Base-by-base conservation (phyloP, 2,888 invertebrate genomes). In the Aromia moschata region DNA sequence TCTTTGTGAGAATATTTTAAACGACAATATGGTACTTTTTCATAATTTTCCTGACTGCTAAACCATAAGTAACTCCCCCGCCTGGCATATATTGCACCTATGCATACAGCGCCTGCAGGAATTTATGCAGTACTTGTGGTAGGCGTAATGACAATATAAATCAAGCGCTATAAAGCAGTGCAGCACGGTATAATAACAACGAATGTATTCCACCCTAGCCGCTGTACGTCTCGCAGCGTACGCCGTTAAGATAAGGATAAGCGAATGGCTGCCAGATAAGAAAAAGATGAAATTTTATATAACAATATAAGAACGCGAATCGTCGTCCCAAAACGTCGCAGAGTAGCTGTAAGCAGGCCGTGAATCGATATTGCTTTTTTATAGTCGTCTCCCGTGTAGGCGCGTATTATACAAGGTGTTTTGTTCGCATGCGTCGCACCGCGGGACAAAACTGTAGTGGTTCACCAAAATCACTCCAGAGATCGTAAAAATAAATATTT, bases 111-210 rank as follows among this genome's bases (percentile, higher is more conserved):
- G n/a, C n/a, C n/a, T n/a, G n/a, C n/a, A n/a, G n/a, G n/a, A n/a
- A n/a, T n/a, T n/a, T n/a, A n/a, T n/a, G n/a, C n/a, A n/a, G n/a
- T n/a, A n/a, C n/a, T n/a, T n/a, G n/a, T n/a, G 33, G n/a, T 36
- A 37, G 18, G 7, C 37, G 33, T 36, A 47, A 47, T 37, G 47
- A 36, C 37, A 36, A 36, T 36, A 47, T 47, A 37, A 37, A 37
- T 33, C 47, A 47, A 16, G 37, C 12, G 37, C 33, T 36, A 47
- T 18, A 37, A 36, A 47, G 36, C 37, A 14, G 12, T 33, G 36
- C 47, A 12, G 31, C 11, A 31, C 4, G 2, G 45, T 33, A 31
- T 33, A 33, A 33, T 46, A 46, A 46, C 17, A 47, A 47, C 33
- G n/a, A 20, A 17, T 18, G 36, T 33, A 7, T n/a, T 17, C 15